These are phyloP conservation scores for Apeltes quadracus DNA, from an alignment of 2,113 vertebrate genomes.

Conservation along the genomic window DNA sequence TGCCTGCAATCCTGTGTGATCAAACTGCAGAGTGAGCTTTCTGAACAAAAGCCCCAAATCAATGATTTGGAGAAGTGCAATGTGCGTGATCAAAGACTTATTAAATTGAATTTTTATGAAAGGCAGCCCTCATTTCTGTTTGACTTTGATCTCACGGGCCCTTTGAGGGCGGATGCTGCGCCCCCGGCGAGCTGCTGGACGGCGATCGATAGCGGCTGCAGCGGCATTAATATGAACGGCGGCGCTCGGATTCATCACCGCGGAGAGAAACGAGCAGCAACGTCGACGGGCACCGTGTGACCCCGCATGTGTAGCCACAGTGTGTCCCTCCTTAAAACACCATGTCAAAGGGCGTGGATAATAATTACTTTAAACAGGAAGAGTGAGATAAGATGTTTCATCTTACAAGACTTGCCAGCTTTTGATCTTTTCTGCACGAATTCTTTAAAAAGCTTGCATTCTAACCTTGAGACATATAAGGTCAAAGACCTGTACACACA, in stretches of 20 bases:
- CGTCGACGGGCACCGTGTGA: fast-evolving
- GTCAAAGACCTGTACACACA: neutral
- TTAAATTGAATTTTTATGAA: conserved; percentile 50
- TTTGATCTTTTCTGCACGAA: neutral
- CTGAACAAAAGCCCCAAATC: conserved; percentile 28
- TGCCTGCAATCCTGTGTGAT: conserved; percentile 27
- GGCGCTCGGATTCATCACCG: neutral
- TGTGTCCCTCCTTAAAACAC: neutral
- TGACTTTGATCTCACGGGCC: conserved; percentile 52
- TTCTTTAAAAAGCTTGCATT: neutral
- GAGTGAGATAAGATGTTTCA: neutral
- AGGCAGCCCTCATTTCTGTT: conserved; percentile 20
- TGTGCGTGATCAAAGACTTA: conserved; percentile 52
- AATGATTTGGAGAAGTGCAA: conserved; percentile 26
- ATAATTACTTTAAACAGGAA: neutral
- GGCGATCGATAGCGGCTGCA: conserved; percentile 16
- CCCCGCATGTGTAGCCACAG: neutral
- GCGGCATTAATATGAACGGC: conserved; percentile 34
- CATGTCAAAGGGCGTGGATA: neutral
- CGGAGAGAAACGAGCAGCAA: neutral
- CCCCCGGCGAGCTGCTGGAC: conserved; percentile 41
- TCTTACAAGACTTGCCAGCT: neutral
- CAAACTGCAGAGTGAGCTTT: conserved; percentile 41
- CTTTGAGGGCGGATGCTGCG: conserved; percentile 37
- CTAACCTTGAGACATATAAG: neutral